Evolutionary conservation across 1,140 invertebrate species (phyloP).

Genomic region (Cotesia typhae): DNA sequence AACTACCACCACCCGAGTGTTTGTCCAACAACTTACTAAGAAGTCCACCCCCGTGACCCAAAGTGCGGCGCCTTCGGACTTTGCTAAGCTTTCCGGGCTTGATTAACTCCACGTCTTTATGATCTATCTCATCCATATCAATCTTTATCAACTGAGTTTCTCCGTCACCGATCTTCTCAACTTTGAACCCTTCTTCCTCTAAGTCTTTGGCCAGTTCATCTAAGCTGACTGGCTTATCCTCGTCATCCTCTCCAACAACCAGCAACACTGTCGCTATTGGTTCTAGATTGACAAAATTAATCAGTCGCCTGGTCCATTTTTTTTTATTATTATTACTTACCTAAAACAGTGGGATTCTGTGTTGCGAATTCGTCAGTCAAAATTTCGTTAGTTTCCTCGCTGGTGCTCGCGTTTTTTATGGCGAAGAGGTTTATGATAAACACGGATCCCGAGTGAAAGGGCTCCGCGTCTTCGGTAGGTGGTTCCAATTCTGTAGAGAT

Average conservation of each 20-base stretch:
- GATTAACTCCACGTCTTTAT: conserved; percentile 29
- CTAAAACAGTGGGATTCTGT: conserved; percentile 38
- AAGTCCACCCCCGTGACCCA: conserved; percentile 39
- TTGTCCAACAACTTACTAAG: conserved; percentile 39
- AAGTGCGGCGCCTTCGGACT: conserved; percentile 50
- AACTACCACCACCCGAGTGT: conserved; percentile 31
- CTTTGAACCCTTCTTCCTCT: conserved; percentile 50
- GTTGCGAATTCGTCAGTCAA: conserved; percentile 40
- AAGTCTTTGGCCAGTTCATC: conserved; percentile 56
- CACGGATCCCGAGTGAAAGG: conserved; percentile 37
- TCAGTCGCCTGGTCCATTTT: not conserved
- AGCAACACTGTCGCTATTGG: conserved; percentile 55
- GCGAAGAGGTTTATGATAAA: conserved; percentile 60
- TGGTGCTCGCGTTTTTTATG: conserved; percentile 51
- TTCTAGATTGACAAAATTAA: conserved; percentile 42
- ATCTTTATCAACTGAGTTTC: conserved; percentile 51
- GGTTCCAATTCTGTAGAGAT: conserved; percentile 54
- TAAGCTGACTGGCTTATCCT: conserved; percentile 47
- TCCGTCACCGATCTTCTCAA: conserved; percentile 54
- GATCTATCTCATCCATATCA: conserved; percentile 45
- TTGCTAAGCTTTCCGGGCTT: conserved; percentile 43
- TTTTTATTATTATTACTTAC: conserved; percentile 32
- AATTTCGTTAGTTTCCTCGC: conserved; percentile 43
- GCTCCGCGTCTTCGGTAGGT: conserved; percentile 27
- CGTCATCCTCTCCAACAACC: conserved; percentile 52